These are phyloP conservation scores for Drosophila kohkoa DNA, from an alignment of 1,140 invertebrate genomes.

Conservation along the genomic window DNA sequence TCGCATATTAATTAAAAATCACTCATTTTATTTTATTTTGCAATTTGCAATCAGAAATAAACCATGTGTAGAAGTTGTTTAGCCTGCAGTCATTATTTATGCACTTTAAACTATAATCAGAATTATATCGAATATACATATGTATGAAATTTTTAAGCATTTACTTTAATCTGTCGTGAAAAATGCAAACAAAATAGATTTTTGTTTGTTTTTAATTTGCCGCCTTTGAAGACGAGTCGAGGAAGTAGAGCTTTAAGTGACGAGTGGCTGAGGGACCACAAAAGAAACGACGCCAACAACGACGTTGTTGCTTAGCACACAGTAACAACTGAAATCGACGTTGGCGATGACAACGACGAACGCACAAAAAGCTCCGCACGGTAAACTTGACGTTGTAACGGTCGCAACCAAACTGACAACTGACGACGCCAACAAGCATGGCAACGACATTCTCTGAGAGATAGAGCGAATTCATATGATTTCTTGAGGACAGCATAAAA, in stretches of 20 bases:
- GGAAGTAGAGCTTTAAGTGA: slow-evolving; percentile 13
- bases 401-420: slow-evolving; percentile 68
- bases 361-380: slow-evolving; percentile 63
- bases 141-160: slow-evolving; percentile 6
- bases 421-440: slow-evolving; percentile 32
- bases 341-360: slow-evolving; percentile 54
- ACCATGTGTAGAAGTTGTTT: slow-evolving; percentile 25
- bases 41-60: slow-evolving; percentile 8
- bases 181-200: slow-evolving; percentile 59
- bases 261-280: slow-evolving; percentile 26
- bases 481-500: slow-evolving; percentile 39
- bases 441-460: slow-evolving; percentile 11
- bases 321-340: slow-evolving; percentile 64
- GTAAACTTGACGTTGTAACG: slow-evolving; percentile 74
- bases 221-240: slow-evolving; percentile 30
- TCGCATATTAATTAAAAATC: slow-evolving; percentile 45
- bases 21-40: slow-evolving; percentile 27
- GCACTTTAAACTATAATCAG: slow-evolving; percentile 31
- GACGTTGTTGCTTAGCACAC: slow-evolving; percentile 24
- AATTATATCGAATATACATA: slow-evolving; percentile 6
- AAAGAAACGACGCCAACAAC: slow-evolving; percentile 39
- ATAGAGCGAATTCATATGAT: slow-evolving; percentile 1
- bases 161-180: slow-evolving; percentile 41
- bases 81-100: slow-evolving; percentile 20
- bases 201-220: slow-evolving; percentile 70